Percentiles rank a stretch among this genome's conserved stretches.
Conservation (phyloP, 2,113 vertebrate genomes). For the Callorhinus ursinus region DNA sequence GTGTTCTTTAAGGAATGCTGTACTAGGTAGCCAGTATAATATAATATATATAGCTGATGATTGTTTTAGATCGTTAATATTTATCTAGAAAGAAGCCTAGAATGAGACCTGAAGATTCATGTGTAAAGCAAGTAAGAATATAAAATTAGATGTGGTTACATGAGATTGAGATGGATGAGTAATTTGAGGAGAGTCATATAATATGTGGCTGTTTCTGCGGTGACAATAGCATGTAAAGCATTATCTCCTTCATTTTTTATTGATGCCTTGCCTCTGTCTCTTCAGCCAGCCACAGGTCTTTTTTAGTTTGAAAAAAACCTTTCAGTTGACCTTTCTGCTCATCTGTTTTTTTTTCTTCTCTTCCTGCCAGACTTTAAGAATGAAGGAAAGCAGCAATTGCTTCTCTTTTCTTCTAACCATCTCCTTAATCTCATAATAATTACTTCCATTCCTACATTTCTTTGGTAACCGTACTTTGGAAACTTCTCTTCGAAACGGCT, state of each 20-base stretch:
- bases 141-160: not conserved
- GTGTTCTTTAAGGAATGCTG: not conserved
- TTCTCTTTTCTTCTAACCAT: not conserved
- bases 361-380: not conserved
- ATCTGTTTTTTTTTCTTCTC: not conserved
- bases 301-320: not conserved
- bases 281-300: not conserved
- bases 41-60: not conserved
- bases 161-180: not conserved
- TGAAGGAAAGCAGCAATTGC: not conserved
- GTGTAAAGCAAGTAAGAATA: slow-evolving; percentile 6
- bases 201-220: not conserved
- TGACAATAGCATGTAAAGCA: not conserved
- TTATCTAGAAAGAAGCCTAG: slow-evolving; percentile 3
- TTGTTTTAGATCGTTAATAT: not conserved
- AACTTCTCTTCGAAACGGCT: not conserved
- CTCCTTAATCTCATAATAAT: not conserved
- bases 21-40: not conserved
- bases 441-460: not conserved
- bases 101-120: not conserved
- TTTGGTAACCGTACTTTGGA: not conserved
- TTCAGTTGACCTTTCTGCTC: not conserved
- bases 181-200: not conserved
- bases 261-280: not conserved
- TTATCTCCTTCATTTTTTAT: not conserved